phyloP scores from a whole-genome alignment of 2,888 invertebrate species.

The Oxytorus armatus region DNA sequence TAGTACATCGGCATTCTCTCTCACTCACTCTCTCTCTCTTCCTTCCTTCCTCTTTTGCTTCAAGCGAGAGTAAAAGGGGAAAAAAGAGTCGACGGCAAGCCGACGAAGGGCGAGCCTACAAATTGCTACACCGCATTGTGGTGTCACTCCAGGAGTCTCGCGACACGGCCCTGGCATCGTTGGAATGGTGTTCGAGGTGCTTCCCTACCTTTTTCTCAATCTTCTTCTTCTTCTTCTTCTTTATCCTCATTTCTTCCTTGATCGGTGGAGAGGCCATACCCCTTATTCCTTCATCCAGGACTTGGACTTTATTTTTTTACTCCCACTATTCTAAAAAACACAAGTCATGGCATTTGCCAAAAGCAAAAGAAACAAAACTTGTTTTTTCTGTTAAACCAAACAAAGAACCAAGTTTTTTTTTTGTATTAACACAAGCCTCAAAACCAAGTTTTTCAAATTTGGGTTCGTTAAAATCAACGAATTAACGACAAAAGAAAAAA shows the following conservation, averaged over 20 bases:
- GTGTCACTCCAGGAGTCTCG: slow-evolving; percentile 83
- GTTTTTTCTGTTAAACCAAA: too few relatives aligned
- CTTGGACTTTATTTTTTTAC: not conserved
- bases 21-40: slow-evolving; percentile 21
- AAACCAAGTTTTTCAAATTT: too few relatives aligned
- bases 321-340: too few relatives aligned
- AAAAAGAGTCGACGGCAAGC: slow-evolving; percentile 52
- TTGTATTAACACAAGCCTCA: too few relatives aligned
- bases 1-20: slow-evolving; percentile 53
- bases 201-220: slow-evolving; percentile 60
- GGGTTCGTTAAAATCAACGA: too few relatives aligned
- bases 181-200: slow-evolving; percentile 82
- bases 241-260: slow-evolving; percentile 40
- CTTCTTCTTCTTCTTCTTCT: slow-evolving; percentile 39
- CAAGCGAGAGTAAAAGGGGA: slow-evolving; percentile 43
- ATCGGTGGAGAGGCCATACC: too few relatives aligned
- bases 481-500: too few relatives aligned
- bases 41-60: slow-evolving; percentile 65
- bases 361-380: too few relatives aligned
- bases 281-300: slow-evolving; percentile 63
- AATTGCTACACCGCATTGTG: slow-evolving; percentile 85
- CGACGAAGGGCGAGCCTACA: slow-evolving; percentile 83
- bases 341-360: too few relatives aligned
- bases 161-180: slow-evolving; percentile 84
- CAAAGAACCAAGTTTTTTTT: too few relatives aligned